Percentiles rank a stretch among this genome's conserved stretches.
Conservation (phyloP, 37 sponge, comb jelly and placozoan species). For the Tethya wilhelma region DNA sequence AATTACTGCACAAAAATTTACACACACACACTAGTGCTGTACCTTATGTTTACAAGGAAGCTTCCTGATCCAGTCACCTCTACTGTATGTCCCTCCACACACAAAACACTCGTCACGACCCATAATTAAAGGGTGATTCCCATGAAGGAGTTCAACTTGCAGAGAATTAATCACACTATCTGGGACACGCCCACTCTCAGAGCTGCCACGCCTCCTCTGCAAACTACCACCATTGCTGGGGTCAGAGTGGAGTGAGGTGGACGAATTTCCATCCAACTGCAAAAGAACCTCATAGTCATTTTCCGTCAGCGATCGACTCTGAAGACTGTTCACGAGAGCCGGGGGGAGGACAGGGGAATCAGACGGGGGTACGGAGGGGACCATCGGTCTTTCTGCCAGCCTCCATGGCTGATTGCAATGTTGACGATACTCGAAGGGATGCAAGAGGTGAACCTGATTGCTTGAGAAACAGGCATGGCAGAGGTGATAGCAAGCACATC, state of each 20-base stretch:
- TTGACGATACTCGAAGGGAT: slow-evolving; percentile 58
- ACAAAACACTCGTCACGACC: slow-evolving; percentile 36
- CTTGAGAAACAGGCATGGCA: slow-evolving; percentile 74
- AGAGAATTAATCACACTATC: slow-evolving; percentile 40
- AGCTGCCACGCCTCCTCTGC: not conserved
- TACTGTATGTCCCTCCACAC: slow-evolving; percentile 39
- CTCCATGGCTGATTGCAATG: slow-evolving; percentile 54
- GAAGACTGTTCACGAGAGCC: slow-evolving; percentile 57
- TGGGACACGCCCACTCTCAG: slow-evolving; percentile 10
- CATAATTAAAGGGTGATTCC: slow-evolving; percentile 43
- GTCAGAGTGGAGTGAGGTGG: not conserved
- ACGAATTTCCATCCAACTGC: slow-evolving; percentile 61
- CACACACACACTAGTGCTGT: not conserved
- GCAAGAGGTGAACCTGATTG: slow-evolving; percentile 44
- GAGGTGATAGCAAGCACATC: slow-evolving; percentile 60
- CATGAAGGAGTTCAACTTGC: slow-evolving; percentile 64
- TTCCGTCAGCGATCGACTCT: slow-evolving; percentile 79
- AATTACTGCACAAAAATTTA: not conserved
- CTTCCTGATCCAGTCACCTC: slow-evolving; percentile 77
- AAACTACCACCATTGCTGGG: not conserved
- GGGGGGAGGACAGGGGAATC: slow-evolving; percentile 54
- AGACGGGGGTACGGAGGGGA: slow-evolving; percentile 5
- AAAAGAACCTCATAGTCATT: slow-evolving; percentile 89
- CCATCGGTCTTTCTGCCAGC: slow-evolving; percentile 6
- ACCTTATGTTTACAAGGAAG: slow-evolving; percentile 89